Conservation (phyloP, 2,888 invertebrate genomes). For the Zaprionus bogoriensis region DNA sequence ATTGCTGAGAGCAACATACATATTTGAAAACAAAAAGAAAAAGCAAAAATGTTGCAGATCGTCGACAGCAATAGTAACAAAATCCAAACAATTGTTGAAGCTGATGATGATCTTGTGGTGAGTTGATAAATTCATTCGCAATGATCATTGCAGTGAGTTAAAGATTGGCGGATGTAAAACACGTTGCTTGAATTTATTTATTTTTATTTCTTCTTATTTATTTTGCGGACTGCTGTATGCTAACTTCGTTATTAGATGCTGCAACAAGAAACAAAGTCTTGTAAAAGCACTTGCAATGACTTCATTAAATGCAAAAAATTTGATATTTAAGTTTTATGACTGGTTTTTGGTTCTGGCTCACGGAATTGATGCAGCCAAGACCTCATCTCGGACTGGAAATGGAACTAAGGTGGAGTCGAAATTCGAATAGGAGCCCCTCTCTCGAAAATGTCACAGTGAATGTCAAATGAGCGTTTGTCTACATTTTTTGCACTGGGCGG, state of each 20-base stretch:
- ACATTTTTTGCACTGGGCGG: slow-evolving; percentile 28
- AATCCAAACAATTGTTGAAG: slow-evolving; percentile 26
- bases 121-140: slow-evolving; percentile 37
- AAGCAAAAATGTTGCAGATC: slow-evolving; percentile 72
- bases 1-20: slow-evolving; percentile 36
- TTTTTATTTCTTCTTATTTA: slow-evolving; percentile 5
- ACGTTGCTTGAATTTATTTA: slow-evolving; percentile 37
- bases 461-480: slow-evolving; percentile 55
- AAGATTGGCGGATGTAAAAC: slow-evolving; percentile 66
- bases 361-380: slow-evolving; percentile 34
- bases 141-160: slow-evolving; percentile 44
- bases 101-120: slow-evolving; percentile 18
- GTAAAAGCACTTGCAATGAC: slow-evolving; percentile 65
- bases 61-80: slow-evolving; percentile 40
- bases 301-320: slow-evolving; percentile 71
- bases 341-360: slow-evolving; percentile 39
- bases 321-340: slow-evolving; percentile 72
- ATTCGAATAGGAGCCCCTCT: neutral
- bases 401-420: slow-evolving; percentile 1
- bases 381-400: slow-evolving; percentile 3
- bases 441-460: slow-evolving; percentile 70
- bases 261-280: slow-evolving; percentile 27
- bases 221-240: slow-evolving; percentile 21
- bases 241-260: slow-evolving; percentile 21
- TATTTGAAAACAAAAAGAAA: slow-evolving; percentile 56